phyloP scores from a whole-genome alignment of 2,888 invertebrate species.

The Pasiphila rectangulata region DNA sequence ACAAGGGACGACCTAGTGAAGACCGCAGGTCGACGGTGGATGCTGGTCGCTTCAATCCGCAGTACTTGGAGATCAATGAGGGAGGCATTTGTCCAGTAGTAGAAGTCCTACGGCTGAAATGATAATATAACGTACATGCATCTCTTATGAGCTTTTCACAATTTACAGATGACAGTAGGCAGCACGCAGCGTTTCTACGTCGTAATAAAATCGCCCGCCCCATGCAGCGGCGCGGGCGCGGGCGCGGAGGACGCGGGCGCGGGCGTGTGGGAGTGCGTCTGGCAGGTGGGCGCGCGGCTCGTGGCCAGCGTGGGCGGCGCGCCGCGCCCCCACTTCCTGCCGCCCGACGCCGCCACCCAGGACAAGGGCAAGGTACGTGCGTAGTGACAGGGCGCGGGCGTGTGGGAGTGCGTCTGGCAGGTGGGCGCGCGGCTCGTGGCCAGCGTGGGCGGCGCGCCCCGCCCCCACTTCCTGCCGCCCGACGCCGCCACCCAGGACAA shows the following conservation, averaged over 20 bases:
- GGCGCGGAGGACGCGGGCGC: constrained; percentile 41
- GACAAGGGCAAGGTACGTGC: constrained; percentile 83
- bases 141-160: no score
- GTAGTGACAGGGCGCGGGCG: constrained; percentile 71
- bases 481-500: constrained; percentile 80
- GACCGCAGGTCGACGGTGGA: no score
- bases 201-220: constrained; percentile 39
- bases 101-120: no score
- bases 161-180: constrained; percentile 89
- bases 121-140: no score
- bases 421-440: constrained; percentile 91
- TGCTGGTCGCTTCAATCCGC: no score
- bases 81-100: no score
- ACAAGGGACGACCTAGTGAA: no score
- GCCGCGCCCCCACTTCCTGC: constrained; percentile 81
- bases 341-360: constrained; percentile 74
- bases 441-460: constrained; percentile 65
- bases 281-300: constrained; percentile 92
- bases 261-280: constrained; percentile 94
- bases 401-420: constrained; percentile 97
- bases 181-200: constrained; percentile 92
- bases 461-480: constrained; percentile 82
- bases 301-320: constrained; percentile 82
- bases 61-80: no score
- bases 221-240: constrained; percentile 25